Base-by-base conservation (phyloP, 2,797 vertebrate species). In the Ctenochaetus hawaiiensis region DNA sequence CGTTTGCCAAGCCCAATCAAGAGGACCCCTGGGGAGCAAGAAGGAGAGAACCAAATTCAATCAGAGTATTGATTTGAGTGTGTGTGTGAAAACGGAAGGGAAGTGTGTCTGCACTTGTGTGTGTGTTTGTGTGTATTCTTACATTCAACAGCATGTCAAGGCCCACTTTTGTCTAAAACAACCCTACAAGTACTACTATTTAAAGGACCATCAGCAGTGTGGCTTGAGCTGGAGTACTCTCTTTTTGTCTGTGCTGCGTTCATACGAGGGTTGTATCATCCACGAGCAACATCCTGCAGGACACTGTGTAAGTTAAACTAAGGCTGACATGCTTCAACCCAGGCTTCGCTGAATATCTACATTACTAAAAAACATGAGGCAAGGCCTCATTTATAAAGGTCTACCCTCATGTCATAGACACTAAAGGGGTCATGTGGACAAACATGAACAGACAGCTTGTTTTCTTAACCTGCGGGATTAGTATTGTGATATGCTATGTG, bases 51-150 rank as follows among this genome's bases (percentile, higher is more conserved):
- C 77, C 64, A 77, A 78, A 89, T 90, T 73, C 78, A 88, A 85
- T 88, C 75, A 76, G 13, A 39, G 26, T 68, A 88, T 87, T 88
- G 83, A 87, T 89, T 84, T 80, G 41, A 67, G 67, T 17, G 64
- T 65, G 62, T 67, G 67, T 80, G 70, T 72, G 61, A 68, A 83
- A 78, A 79, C 41, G 22, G 66, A 83, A 44, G 26, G 39, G 23
- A 66, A 44, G 53, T 60, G 34, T 48, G 45, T 53, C 14, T 48
- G 44, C 44, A 48, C n/a, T 20, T 14, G 16, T 58, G 34, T 53
- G 45, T 51, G n/a, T 51, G 68, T 23, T 54, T 63, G 82, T 80
- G 75, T 72, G 79, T 61, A 18, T 83, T 30, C 39, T 78, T 64
- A 64, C 76, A 72, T 58, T 82, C 56, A 52, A 23, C 67, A 60